These are phyloP conservation scores for Solea senegalensis DNA, from an alignment of 2,113 vertebrate species.

Conservation along the genomic window DNA sequence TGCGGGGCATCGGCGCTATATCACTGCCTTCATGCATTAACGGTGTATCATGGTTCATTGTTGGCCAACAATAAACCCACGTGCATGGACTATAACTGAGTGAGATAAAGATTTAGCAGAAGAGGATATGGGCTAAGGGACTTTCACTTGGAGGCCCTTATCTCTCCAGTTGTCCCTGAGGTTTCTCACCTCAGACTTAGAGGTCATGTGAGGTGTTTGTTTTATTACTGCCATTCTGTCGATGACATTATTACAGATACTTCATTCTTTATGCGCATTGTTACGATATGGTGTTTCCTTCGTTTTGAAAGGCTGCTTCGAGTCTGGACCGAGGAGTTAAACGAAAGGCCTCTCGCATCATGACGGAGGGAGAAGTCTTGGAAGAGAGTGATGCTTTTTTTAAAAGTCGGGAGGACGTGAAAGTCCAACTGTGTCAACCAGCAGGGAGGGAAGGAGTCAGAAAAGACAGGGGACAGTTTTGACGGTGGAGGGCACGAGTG, in stretches of 20 bases:
- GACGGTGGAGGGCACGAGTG: constrained; percentile 41
- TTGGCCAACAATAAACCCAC: constrained; percentile 46
- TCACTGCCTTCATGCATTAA: constrained; percentile 71
- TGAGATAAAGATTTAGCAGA: not conserved
- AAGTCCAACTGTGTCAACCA: not conserved
- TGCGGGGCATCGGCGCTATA: constrained; percentile 61
- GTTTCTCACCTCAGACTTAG: constrained; percentile 26
- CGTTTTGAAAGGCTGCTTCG: constrained; percentile 53
- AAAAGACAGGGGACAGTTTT: constrained; percentile 17
- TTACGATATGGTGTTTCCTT: constrained; percentile 50
- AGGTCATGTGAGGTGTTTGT: constrained; percentile 40
- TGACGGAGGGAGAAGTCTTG: constrained; percentile 11
- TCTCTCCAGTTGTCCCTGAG: constrained; percentile 29
- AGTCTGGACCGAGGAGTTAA: constrained; percentile 28
- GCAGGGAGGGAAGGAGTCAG: constrained; percentile 27
- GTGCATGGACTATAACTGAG: constrained; percentile 41
- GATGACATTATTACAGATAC: constrained; percentile 41
- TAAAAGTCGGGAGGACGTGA: constrained; percentile 7
- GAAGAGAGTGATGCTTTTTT: constrained; percentile 28
- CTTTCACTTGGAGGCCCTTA: constrained; percentile 19
- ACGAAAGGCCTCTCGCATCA: constrained; percentile 3
- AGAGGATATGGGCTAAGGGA: constrained; percentile 23
- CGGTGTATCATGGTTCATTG: constrained; percentile 28
- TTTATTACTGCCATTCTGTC: constrained; percentile 51
- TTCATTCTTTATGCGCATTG: constrained; percentile 28